Conservation (phyloP, 2,888 invertebrate species). For the Microctonus hyperodae region DNA sequence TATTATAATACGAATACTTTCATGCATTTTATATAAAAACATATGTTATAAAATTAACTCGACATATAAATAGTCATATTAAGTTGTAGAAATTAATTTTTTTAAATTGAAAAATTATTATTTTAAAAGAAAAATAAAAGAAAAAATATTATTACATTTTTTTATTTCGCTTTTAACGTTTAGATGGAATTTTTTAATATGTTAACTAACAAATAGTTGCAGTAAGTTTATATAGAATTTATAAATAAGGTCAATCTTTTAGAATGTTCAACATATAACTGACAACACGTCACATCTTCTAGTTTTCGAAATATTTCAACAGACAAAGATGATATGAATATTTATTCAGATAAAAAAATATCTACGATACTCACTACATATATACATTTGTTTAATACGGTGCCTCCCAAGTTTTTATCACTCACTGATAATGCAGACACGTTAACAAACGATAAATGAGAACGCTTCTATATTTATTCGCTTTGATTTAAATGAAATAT, state of each 20-base stretch:
- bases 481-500: not conserved
- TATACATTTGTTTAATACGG: not conserved
- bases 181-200: not conserved
- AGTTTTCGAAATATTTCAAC: not conserved
- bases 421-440: not conserved
- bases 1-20: too few relatives aligned
- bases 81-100: too few relatives aligned
- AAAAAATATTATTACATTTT: not conserved
- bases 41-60: too few relatives aligned
- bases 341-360: not conserved
- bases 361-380: too few relatives aligned
- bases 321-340: not conserved
- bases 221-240: not conserved
- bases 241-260: not conserved
- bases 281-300: not conserved
- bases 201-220: not conserved
- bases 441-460: not conserved
- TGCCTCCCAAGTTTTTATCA: not conserved
- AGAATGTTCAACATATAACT: not conserved
- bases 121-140: too few relatives aligned
- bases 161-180: not conserved
- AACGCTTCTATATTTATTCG: not conserved
- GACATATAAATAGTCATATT: too few relatives aligned
- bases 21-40: too few relatives aligned
- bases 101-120: too few relatives aligned